These are phyloP conservation scores for Diogma glabrata DNA, from an alignment of 2,888 invertebrate species.

Conservation along the genomic window DNA sequence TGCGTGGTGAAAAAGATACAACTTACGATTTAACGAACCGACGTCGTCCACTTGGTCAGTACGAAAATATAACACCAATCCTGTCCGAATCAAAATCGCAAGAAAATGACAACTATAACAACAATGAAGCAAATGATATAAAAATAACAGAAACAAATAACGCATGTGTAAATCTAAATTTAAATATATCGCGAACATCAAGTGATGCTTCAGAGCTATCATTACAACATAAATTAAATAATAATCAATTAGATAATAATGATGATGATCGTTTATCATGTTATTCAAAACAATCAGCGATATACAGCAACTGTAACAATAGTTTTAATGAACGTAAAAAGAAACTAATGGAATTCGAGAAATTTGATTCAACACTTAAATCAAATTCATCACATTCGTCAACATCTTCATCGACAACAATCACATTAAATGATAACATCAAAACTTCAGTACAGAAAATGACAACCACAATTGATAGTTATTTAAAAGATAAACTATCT, in stretches of 20 bases:
- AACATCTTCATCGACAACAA: conserved; percentile 15
- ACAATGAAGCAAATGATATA: not conserved
- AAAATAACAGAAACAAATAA: not conserved
- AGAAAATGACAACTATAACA: not conserved
- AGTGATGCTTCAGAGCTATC: conserved; percentile 8
- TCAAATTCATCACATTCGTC: conserved; percentile 10
- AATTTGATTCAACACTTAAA: conserved; percentile 15
- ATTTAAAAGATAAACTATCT: conserved; percentile 32
- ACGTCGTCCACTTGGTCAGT: conserved; percentile 19
- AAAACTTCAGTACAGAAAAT: conserved; percentile 37
- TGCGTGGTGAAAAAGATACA: conserved; percentile 69
- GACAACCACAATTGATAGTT: conserved; percentile 35
- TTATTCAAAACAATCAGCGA: conserved; percentile 41
- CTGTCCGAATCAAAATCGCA: not conserved
- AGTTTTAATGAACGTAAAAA: conserved; percentile 32
- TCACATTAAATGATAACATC: conserved; percentile 24
- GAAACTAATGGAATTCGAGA: conserved; percentile 15
- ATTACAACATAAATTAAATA: not conserved
- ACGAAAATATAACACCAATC: conserved; percentile 3
- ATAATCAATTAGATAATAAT: not conserved
- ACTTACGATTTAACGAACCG: conserved; percentile 44
- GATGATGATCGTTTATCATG: conserved; percentile 38
- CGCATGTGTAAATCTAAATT: too few relatives aligned
- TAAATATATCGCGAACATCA: not conserved
- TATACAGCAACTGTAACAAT: conserved; percentile 13